phyloP scores from a whole-genome alignment of 2,888 invertebrate species.

The Phyllotreta cruciferae region DNA sequence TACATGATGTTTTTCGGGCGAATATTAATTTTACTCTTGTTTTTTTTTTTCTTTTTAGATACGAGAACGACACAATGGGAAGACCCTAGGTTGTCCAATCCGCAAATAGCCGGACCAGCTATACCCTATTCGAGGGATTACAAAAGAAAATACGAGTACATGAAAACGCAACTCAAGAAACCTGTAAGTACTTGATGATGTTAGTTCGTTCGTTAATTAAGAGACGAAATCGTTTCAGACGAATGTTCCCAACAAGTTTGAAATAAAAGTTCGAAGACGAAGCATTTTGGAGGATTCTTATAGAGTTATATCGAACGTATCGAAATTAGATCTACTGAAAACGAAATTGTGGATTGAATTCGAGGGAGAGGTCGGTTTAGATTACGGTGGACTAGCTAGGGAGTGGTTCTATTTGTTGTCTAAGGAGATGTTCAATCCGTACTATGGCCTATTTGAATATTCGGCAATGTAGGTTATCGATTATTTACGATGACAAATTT shows the following conservation, averaged over 20 bases:
- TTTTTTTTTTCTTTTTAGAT: slow-evolving; percentile 65
- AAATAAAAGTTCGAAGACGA: slow-evolving; percentile 90
- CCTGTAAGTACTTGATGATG: slow-evolving; percentile 69
- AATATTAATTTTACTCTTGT: neutral
- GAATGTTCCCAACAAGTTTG: slow-evolving; percentile 97
- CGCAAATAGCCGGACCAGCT: slow-evolving; percentile 96
- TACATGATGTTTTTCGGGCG: neutral
- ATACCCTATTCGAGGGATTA: slow-evolving; percentile 99
- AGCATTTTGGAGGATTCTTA: slow-evolving; percentile 97
- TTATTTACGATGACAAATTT: too few relatives aligned
- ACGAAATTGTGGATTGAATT: slow-evolving; percentile 99
- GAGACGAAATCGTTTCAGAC: too few relatives aligned
- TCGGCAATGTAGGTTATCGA: slow-evolving; percentile 96
- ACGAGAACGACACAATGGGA: slow-evolving; percentile 99
- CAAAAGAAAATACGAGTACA: slow-evolving; percentile 98
- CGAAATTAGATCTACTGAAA: slow-evolving; percentile 89
- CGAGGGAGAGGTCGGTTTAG: slow-evolving; percentile 94
- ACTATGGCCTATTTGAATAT: slow-evolving; percentile 99
- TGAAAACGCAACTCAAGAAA: slow-evolving; percentile 94
- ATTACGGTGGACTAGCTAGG: slow-evolving; percentile 95
- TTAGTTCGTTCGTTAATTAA: too few relatives aligned
- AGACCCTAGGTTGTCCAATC: slow-evolving; percentile 95
- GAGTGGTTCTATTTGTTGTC: slow-evolving; percentile 99
- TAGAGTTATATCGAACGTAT: slow-evolving; percentile 90
- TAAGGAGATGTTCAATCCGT: slow-evolving; percentile 99